Conservation (phyloP, 2,797 vertebrate genomes). For the Ceyx erithaca region DNA sequence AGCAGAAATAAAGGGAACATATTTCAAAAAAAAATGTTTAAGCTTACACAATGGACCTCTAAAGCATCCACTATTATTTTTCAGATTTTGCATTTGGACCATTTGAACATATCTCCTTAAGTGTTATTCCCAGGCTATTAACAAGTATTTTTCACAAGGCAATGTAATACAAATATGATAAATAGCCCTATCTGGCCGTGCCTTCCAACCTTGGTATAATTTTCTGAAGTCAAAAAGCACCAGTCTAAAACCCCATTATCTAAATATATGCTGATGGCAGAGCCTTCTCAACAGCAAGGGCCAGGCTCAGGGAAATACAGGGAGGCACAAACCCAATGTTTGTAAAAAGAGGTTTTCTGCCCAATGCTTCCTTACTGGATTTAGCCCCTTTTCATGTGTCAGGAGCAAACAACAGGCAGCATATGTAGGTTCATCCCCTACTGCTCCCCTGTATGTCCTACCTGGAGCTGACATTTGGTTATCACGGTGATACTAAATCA, state of each 20-base stretch:
- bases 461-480: neutral
- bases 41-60: neutral
- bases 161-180: neutral
- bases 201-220: neutral
- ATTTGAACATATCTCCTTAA: conserved; percentile 31
- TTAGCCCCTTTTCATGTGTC: neutral
- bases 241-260: conserved; percentile 1
- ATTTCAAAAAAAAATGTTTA: conserved; percentile 15
- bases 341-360: neutral
- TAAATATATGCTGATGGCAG: conserved; percentile 2
- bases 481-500: neutral
- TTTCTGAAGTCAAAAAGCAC: neutral
- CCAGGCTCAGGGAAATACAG: neutral
- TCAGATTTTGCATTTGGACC: neutral
- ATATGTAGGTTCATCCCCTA: neutral
- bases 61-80: conserved; percentile 10
- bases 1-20: neutral
- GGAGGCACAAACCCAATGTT: neutral
- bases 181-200: neutral
- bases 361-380: neutral
- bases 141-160: conserved; percentile 4
- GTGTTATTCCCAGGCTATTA: conserved; percentile 28
- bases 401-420: neutral
- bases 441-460: neutral
- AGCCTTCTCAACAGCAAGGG: neutral